Evolutionary conservation across 2,113 vertebrate species (phyloP).

Genomic region (Prunella himalayana): DNA sequence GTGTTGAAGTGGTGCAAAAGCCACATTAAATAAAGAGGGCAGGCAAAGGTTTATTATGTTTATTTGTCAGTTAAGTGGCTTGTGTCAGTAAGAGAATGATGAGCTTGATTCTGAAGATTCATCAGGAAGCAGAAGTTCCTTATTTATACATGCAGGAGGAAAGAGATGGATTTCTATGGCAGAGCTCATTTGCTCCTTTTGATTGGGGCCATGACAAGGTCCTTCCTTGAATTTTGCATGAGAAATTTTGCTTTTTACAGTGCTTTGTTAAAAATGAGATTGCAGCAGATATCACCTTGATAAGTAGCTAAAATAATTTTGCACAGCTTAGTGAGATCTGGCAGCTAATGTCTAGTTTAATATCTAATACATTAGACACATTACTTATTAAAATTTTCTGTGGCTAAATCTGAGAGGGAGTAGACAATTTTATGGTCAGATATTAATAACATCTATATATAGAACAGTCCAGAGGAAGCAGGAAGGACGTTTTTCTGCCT

Average conservation of each 20-base stretch:
- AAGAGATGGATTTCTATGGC: background rate
- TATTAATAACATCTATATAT: background rate
- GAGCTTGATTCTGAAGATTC: background rate
- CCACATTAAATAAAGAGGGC: background rate
- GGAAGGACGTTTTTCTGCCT: background rate
- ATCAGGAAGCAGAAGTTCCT: background rate
- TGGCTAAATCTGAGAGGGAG: background rate
- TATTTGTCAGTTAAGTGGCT: background rate
- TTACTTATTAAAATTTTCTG: background rate
- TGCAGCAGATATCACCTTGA: background rate
- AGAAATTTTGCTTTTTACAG: background rate
- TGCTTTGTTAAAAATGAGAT: background rate
- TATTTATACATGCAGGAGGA: background rate
- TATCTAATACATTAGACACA: background rate
- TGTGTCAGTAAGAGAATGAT: background rate
- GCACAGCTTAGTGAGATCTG: background rate
- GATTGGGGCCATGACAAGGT: background rate
- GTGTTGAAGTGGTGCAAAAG: background rate
- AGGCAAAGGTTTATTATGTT: background rate
- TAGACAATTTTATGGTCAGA: background rate
- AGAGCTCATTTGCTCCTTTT: background rate
- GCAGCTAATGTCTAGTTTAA: background rate
- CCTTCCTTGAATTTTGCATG: background rate
- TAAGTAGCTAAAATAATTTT: conserved; percentile 18
- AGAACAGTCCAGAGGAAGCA: background rate